Percentiles rank a stretch among this genome's conserved stretches.
Evolutionary conservation across 2,113 vertebrate genomes (phyloP).

Genomic region (Phalacrocorax brasilianus): DNA sequence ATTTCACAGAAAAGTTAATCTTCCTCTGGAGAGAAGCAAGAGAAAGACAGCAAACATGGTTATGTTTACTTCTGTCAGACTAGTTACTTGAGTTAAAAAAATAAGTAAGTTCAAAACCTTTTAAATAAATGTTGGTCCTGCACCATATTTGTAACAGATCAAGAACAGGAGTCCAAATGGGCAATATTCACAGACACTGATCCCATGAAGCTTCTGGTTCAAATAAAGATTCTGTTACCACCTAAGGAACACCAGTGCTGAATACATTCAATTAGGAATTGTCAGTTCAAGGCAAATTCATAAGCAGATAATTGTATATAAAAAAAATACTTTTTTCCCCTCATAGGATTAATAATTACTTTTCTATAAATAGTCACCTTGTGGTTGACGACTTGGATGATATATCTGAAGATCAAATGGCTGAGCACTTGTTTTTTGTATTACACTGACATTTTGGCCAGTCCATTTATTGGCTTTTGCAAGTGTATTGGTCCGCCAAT

Average conservation of each 20-base stretch:
- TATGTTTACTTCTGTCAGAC: neutral
- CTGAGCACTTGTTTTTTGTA: conserved; percentile 98
- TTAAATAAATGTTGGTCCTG: neutral
- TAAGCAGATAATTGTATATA: neutral
- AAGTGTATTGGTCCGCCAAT: conserved; percentile 98
- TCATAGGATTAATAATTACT: neutral
- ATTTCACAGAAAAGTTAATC: neutral
- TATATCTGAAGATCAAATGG: conserved; percentile 98
- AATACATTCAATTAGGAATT: neutral
- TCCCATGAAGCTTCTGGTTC: neutral
- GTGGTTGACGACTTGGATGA: conserved; percentile 96
- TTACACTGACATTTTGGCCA: conserved; percentile 93
- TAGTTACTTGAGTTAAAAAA: neutral
- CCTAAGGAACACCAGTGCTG: neutral
- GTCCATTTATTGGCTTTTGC: conserved; percentile 98
- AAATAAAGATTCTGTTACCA: neutral
- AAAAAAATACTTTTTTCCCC: neutral
- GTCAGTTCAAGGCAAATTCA: neutral
- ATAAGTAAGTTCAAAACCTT: neutral
- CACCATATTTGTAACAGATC: neutral
- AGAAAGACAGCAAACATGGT: neutral
- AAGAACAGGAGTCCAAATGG: neutral
- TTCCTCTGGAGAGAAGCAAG: neutral
- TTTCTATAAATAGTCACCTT: conserved; percentile 74
- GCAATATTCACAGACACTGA: neutral